These are phyloP conservation scores for Chiroxiphia lanceolata DNA, from an alignment of 2,797 vertebrate species.

Conservation along the genomic window DNA sequence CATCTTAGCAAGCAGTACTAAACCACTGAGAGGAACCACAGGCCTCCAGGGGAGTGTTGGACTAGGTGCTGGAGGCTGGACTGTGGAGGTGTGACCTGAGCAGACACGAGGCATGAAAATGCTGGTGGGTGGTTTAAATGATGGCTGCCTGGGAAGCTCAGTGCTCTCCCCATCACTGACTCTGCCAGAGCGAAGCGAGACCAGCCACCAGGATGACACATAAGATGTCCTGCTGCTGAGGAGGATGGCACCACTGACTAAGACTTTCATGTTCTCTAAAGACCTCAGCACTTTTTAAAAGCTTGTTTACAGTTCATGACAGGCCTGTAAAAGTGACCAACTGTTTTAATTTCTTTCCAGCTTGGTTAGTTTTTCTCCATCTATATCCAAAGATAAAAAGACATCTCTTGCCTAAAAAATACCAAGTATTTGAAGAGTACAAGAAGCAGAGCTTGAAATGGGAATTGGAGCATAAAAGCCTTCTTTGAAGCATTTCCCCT, in stretches of 20 bases:
- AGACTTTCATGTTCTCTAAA: not conserved
- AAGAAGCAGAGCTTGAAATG: not conserved
- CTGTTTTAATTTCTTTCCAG: not conserved
- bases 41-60: not conserved
- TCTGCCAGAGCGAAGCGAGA: not conserved
- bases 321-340: not conserved
- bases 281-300: not conserved
- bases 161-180: not conserved
- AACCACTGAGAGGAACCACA: not conserved
- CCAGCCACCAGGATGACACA: not conserved
- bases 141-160: not conserved
- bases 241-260: not conserved
- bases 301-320: not conserved
- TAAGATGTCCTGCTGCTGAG: not conserved
- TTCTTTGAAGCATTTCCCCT: not conserved
- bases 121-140: not conserved
- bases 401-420: not conserved
- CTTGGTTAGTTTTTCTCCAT: not conserved
- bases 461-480: not conserved
- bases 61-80: not conserved
- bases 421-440: not conserved
- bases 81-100: not conserved
- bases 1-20: constrained; percentile 1
- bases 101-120: not conserved
- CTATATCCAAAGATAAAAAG: not conserved